phyloP scores from a whole-genome alignment of 1,140 invertebrate species.

The Ridgeia piscesae region DNA sequence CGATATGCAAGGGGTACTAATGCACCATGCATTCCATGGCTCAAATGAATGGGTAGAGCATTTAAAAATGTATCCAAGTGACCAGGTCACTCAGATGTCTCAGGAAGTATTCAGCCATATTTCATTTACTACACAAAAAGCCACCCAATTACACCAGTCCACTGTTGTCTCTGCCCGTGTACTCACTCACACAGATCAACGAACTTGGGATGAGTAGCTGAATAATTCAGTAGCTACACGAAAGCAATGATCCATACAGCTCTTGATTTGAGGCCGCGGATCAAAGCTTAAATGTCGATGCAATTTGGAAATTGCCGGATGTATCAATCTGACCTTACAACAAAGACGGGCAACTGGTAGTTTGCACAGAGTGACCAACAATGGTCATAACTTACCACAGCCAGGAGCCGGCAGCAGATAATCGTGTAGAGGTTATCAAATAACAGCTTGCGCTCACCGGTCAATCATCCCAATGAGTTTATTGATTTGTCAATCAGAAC shows the following conservation, averaged over 20 bases:
- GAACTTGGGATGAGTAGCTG: neutral
- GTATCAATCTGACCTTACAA: neutral
- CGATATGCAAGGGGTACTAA: neutral
- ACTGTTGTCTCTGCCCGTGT: neutral
- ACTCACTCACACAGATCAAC: neutral
- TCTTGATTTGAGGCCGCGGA: neutral
- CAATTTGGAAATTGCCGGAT: neutral
- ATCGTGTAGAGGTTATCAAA: neutral
- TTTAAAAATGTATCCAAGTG: neutral
- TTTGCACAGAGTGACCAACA: neutral
- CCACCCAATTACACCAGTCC: neutral
- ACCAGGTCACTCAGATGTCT: neutral
- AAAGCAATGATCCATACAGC: neutral
- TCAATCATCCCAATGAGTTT: neutral
- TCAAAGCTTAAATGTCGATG: neutral
- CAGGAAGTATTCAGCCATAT: neutral
- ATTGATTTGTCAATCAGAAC: constrained; percentile 6
- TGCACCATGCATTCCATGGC: neutral
- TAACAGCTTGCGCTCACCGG: neutral
- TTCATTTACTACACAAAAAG: neutral
- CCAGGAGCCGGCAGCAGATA: neutral
- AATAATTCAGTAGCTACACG: neutral
- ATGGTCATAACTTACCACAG: neutral
- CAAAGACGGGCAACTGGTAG: neutral
- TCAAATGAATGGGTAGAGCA: neutral